Conservation (phyloP, 1,140 invertebrate genomes). For the Proales similis region DNA sequence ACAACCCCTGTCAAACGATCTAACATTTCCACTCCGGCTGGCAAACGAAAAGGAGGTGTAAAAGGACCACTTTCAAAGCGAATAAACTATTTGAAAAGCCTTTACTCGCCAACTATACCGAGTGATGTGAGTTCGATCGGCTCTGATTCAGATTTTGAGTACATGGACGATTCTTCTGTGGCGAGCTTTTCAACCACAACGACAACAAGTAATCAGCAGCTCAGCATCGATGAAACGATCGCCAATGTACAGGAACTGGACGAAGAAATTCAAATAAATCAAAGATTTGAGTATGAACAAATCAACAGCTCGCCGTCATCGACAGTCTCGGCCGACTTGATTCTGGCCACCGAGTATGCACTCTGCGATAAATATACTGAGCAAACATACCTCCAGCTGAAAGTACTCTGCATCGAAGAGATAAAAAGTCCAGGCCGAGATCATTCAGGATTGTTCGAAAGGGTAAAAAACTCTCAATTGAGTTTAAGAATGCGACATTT, state of each 20-base stretch:
- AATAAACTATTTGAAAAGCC: conserved; percentile 36
- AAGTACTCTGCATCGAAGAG: conserved; percentile 36
- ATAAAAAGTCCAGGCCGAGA: conserved; percentile 35
- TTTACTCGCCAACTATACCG: conserved; percentile 5
- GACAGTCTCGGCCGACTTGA: conserved; percentile 4
- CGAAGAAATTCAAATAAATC: too few relatives aligned
- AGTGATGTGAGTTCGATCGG: conserved; percentile 29
- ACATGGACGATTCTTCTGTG: conserved; percentile 32
- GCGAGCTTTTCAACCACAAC: too few relatives aligned
- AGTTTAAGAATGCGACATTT: conserved; percentile 24
- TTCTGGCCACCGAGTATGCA: conserved; percentile 1
- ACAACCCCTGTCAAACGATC: conserved; percentile 11
- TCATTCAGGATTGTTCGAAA: conserved; percentile 24
- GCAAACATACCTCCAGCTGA: conserved; percentile 25
- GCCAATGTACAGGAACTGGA: too few relatives aligned
- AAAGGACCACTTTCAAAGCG: conserved; percentile 27
- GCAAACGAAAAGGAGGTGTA: conserved; percentile 21
- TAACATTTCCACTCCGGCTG: conserved; percentile 5
- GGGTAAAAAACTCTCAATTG: conserved; percentile 18
- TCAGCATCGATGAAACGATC: too few relatives aligned
- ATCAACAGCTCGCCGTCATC: too few relatives aligned
- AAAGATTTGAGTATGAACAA: too few relatives aligned
- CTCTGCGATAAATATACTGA: conserved; percentile 33
- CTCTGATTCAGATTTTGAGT: conserved; percentile 29
- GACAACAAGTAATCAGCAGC: too few relatives aligned